phyloP scores from a whole-genome alignment of 1,140 invertebrate species.

The Pseudomyrmex dendroicus region DNA sequence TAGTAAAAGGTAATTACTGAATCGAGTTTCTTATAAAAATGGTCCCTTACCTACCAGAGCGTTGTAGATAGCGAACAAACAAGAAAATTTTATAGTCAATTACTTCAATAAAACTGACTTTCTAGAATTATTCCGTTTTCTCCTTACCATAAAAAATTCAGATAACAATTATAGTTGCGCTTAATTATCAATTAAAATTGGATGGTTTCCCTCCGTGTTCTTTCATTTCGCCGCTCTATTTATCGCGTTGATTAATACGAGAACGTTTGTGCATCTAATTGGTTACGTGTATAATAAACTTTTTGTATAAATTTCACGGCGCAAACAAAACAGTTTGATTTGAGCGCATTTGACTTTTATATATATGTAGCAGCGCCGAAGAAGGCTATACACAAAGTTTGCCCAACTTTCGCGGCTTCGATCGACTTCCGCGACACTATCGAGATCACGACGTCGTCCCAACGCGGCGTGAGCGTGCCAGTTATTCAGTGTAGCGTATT shows the following conservation, averaged over 20 bases:
- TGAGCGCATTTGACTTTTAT: not conserved
- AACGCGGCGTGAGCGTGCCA: not conserved
- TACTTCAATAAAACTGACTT: conserved; percentile 8
- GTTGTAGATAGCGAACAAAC: not conserved
- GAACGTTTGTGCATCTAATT: too few relatives aligned
- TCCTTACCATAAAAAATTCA: not conserved
- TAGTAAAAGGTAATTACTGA: not conserved
- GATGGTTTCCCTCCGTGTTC: not conserved
- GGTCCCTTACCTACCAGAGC: not conserved
- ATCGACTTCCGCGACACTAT: not conserved
- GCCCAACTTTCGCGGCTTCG: conserved; percentile 6
- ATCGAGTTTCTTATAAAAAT: not conserved
- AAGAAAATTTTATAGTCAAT: conserved; percentile 14
- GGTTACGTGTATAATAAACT: too few relatives aligned
- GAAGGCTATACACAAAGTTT: conserved; percentile 3
- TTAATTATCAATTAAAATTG: not conserved
- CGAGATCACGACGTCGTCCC: not conserved
- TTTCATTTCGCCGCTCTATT: too few relatives aligned
- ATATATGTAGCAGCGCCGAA: not conserved
- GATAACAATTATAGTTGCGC: not conserved
- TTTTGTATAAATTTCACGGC: too few relatives aligned
- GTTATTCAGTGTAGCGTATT: conserved; percentile 48
- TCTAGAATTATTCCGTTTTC: conserved; percentile 19
- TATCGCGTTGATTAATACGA: not conserved
- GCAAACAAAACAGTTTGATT: too few relatives aligned